Percentiles rank a stretch among this genome's conserved stretches.
Conservation (phyloP, 2,797 vertebrate species). For the Takifugu ocellatus region DNA sequence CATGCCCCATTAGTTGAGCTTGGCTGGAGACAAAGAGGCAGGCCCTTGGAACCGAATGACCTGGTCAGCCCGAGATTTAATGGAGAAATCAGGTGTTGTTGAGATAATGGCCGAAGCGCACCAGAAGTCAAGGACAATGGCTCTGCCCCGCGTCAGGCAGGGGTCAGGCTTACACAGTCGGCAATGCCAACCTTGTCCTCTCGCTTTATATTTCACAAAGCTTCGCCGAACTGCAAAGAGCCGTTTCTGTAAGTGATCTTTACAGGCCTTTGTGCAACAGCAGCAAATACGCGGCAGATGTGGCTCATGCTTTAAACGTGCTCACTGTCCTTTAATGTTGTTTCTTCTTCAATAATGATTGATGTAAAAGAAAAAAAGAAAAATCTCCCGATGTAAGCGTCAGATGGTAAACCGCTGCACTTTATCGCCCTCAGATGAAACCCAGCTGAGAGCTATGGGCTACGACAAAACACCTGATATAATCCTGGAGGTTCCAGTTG, state of each 20-base stretch:
- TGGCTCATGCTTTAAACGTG: slow-evolving; percentile 55
- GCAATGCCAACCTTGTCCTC: slow-evolving; percentile 69
- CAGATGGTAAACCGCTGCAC: slow-evolving; percentile 28
- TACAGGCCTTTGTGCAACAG: slow-evolving; percentile 64
- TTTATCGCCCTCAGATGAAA: slow-evolving; percentile 84
- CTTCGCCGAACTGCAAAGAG: slow-evolving; percentile 50
- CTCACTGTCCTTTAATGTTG: slow-evolving; percentile 44
- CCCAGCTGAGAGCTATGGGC: slow-evolving; percentile 93
- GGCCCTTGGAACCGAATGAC: slow-evolving; percentile 94
- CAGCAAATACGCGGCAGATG: slow-evolving; percentile 64
- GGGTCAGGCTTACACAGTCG: slow-evolving; percentile 71
- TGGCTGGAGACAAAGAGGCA: slow-evolving; percentile 93
- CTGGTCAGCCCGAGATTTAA: slow-evolving; percentile 95
- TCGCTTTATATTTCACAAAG: slow-evolving; percentile 68
- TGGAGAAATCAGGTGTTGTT: slow-evolving; percentile 91
- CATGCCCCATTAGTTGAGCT: slow-evolving; percentile 92
- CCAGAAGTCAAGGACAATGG: slow-evolving; percentile 91
- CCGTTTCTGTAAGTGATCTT: slow-evolving; percentile 46
- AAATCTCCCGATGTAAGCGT: slow-evolving; percentile 4
- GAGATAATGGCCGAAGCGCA: slow-evolving; percentile 84
- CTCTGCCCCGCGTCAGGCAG: slow-evolving; percentile 75
- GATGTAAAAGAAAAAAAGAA: slow-evolving; percentile 14
- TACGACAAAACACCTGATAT: slow-evolving; percentile 99
- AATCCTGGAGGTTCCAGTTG: slow-evolving; percentile 95
- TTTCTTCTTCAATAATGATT: slow-evolving; percentile 37